Evolutionary conservation across 1,140 invertebrate species (phyloP).

Genomic region (Phortica variegata): DNA sequence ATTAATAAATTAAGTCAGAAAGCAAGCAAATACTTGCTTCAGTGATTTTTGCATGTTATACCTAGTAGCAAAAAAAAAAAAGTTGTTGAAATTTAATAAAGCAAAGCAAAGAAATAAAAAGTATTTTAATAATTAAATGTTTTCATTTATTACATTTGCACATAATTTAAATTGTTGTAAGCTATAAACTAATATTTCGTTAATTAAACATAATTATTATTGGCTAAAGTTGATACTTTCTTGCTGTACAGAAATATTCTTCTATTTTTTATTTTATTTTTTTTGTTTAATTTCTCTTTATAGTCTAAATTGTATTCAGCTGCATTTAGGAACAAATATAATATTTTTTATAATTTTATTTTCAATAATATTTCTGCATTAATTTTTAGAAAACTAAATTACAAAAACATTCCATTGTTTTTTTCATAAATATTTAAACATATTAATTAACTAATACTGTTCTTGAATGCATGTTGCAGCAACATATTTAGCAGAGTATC

Average conservation of each 20-base stretch:
- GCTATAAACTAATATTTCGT: too few species aligned
- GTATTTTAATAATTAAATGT: too few species aligned
- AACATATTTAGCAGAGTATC: conserved; percentile 19
- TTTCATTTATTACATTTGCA: too few species aligned
- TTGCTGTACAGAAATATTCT: conserved; percentile 26
- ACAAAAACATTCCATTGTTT: too few species aligned
- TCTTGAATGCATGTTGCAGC: conserved; percentile 32
- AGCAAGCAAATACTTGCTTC: too few species aligned
- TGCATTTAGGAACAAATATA: not conserved
- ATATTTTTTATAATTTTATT: not conserved
- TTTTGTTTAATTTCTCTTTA: conserved; percentile 2
- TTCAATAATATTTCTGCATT: conserved; percentile 40
- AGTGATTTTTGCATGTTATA: conserved; percentile 11
- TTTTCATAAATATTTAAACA: too few species aligned
- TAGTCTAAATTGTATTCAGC: not conserved
- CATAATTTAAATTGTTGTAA: conserved; percentile 38
- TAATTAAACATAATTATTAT: too few species aligned
- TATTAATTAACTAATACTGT: conserved; percentile 54
- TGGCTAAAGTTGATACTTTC: conserved; percentile 12
- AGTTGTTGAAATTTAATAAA: too few species aligned
- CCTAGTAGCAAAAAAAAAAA: too few species aligned
- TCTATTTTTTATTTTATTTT: conserved; percentile 7
- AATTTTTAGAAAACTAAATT: conserved; percentile 25
- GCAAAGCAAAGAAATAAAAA: conserved; percentile 5
- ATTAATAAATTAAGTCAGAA: too few species aligned